Conservation (phyloP, 2,888 invertebrate species). For the Calameuta idolon region DNA sequence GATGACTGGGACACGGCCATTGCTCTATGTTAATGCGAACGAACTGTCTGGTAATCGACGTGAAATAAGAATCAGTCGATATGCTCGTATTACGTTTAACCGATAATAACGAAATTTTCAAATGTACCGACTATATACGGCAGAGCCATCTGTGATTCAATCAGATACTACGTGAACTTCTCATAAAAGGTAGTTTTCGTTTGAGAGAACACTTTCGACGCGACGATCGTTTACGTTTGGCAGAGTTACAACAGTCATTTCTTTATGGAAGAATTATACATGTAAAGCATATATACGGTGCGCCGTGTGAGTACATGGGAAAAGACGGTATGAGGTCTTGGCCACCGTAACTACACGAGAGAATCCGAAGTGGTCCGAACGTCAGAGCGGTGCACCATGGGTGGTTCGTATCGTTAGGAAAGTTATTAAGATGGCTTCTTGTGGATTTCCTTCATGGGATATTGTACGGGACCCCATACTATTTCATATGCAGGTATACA, state of each 20-base stretch:
- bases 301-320: not conserved
- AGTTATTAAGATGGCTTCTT: conserved; percentile 1
- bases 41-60: not conserved
- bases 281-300: not conserved
- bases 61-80: not conserved
- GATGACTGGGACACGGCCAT: not conserved
- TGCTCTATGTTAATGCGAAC: not conserved
- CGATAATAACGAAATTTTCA: not conserved
- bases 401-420: not conserved
- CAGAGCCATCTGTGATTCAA: not conserved
- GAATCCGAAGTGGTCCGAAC: not conserved
- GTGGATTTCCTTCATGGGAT: not conserved
- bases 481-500: not conserved
- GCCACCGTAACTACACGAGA: not conserved
- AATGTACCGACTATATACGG: not conserved
- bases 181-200: not conserved
- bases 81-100: not conserved
- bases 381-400: not conserved
- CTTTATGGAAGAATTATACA: not conserved
- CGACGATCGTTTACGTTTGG: not conserved
- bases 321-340: not conserved
- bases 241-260: not conserved
- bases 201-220: not conserved
- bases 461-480: not conserved
- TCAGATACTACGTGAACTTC: not conserved